Percentiles rank a stretch among this genome's conserved stretches.
These are phyloP conservation scores for Arnoldichthys spilopterus DNA, from an alignment of 2,797 vertebrate species.

Conservation along the genomic window DNA sequence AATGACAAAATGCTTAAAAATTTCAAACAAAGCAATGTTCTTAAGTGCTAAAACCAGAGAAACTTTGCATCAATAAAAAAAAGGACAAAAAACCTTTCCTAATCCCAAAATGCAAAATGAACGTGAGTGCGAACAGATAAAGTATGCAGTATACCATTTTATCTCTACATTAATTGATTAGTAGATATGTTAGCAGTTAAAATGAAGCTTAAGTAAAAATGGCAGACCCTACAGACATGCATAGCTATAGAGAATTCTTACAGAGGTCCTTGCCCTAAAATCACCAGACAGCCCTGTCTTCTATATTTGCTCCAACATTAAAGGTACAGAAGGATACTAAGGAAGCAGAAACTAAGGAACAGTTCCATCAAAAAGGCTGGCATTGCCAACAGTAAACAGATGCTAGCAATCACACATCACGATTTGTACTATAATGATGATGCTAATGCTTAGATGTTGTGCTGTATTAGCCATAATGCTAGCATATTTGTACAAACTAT, in stretches of 20 bases:
- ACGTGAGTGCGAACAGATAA: conserved; percentile 1
- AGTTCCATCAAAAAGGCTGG: conserved; percentile 2
- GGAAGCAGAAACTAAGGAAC: conserved; percentile 10
- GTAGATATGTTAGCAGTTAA: conserved; percentile 67
- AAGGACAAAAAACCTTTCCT: neutral
- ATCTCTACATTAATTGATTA: conserved; percentile 74
- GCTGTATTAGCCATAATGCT: neutral
- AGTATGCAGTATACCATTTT: conserved; percentile 52
- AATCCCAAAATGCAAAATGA: neutral
- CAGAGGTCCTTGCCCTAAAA: conserved; percentile 34
- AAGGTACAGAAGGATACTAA: neutral
- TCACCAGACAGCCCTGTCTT: neutral
- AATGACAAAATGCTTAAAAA: neutral
- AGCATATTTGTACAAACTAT: neutral
- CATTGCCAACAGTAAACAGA: neutral
- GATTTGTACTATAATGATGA: neutral
- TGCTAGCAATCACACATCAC: neutral
- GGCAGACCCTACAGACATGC: conserved; percentile 30
- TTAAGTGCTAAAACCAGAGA: neutral
- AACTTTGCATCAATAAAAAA: neutral
- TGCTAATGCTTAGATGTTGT: neutral
- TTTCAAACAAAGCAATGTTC: neutral
- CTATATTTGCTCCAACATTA: neutral
- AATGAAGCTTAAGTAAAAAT: conserved; percentile 44
- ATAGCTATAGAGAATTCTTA: conserved; percentile 10